These are phyloP conservation scores for Donacobius atricapilla DNA, from an alignment of 2,113 vertebrate genomes.

Conservation along the genomic window DNA sequence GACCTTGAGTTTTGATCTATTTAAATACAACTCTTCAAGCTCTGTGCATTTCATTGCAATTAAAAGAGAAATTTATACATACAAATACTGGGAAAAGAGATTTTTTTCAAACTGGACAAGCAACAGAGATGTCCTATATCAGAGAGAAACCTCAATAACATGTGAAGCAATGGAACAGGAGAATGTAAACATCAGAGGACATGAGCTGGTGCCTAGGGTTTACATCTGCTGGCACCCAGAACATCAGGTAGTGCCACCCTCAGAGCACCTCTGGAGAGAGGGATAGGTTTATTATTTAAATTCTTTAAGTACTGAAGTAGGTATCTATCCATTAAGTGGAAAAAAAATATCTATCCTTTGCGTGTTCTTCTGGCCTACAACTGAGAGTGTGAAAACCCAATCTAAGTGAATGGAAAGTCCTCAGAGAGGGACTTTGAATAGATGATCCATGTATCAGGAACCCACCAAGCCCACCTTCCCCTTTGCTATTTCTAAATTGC, in stretches of 20 bases:
- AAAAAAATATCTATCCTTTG: background rate
- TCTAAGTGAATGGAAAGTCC: background rate
- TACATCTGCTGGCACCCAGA: background rate
- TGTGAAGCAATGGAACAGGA: background rate
- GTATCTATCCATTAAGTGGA: background rate
- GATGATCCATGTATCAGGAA: background rate
- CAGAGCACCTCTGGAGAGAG: background rate
- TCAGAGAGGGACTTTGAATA: background rate
- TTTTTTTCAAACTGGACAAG: background rate
- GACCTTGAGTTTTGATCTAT: background rate
- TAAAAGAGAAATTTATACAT: background rate
- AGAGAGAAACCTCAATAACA: background rate
- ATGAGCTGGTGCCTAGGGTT: background rate
- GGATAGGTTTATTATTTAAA: background rate
- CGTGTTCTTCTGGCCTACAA: background rate
- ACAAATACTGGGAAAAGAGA: background rate
- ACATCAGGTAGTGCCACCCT: background rate
- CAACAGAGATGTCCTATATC: background rate
- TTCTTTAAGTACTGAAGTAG: background rate
- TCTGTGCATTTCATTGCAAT: conserved; percentile 17
- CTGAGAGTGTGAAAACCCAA: background rate
- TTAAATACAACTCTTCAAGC: background rate
- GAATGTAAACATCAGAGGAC: background rate
- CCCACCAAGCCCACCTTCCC: background rate
- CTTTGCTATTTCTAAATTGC: background rate